Percentiles rank a stretch among this genome's conserved stretches.
Conservation (phyloP, 1,140 invertebrate species). For the Acromyrmex echinatior region DNA sequence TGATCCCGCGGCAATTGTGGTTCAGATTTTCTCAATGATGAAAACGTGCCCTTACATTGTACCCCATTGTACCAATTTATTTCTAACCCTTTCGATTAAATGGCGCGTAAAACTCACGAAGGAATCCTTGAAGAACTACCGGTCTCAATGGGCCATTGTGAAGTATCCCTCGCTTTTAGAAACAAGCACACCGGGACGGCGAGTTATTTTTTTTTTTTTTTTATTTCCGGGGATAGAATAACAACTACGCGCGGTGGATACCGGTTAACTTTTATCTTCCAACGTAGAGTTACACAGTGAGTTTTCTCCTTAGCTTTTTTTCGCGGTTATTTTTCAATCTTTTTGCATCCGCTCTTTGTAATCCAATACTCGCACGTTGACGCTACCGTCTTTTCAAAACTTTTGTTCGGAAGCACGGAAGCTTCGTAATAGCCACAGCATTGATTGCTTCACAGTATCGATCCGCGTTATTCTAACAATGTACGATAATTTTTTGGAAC, state of each 20-base stretch:
- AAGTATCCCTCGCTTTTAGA: constrained; percentile 37
- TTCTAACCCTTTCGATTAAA: constrained; percentile 52
- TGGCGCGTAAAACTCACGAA: constrained; percentile 45
- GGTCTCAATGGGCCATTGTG: constrained; percentile 48
- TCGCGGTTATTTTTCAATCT: neutral
- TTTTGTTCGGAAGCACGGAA: neutral
- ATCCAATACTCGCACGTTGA: constrained; percentile 50
- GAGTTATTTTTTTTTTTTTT: constrained; percentile 14
- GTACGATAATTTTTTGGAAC: neutral
- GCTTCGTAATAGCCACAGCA: neutral
- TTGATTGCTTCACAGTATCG: constrained; percentile 13
- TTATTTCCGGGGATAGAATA: constrained; percentile 34
- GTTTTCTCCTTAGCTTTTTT: constrained; percentile 42
- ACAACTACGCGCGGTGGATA: constrained; percentile 51
- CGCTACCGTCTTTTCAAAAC: constrained; percentile 22
- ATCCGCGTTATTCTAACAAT: neutral
- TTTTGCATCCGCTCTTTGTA: constrained; percentile 44
- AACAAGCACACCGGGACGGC: constrained; percentile 42
- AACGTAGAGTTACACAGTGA: constrained; percentile 50
- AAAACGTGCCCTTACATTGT: neutral
- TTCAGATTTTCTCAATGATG: neutral
- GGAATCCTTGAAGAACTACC: constrained; percentile 35
- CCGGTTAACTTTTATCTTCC: constrained; percentile 59
- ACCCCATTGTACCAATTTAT: constrained; percentile 17
- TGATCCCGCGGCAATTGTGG: neutral